Evolutionary conservation across 2,113 vertebrate species (phyloP).

Genomic region (Barbus barbus): DNA sequence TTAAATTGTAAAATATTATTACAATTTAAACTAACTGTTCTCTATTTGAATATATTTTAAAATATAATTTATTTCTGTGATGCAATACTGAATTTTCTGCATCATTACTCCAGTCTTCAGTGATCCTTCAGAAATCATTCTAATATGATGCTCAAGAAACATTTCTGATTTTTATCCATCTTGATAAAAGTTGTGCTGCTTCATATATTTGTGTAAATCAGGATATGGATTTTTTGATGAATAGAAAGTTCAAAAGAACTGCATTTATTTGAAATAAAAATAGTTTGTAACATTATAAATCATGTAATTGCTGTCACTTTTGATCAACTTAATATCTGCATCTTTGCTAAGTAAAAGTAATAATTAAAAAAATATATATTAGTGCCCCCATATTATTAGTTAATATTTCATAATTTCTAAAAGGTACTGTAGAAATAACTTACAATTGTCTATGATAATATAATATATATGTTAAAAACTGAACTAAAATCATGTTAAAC

Average conservation of each 20-base stretch:
- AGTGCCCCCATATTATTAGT: neutral
- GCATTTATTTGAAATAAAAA: neutral
- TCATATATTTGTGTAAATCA: neutral
- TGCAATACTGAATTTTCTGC: too few species aligned
- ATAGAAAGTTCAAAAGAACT: neutral
- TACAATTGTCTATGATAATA: neutral
- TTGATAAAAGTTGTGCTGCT: neutral
- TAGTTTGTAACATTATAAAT: neutral
- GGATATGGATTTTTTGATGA: neutral
- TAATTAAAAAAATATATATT: neutral
- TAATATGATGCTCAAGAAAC: neutral
- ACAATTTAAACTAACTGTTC: too few species aligned
- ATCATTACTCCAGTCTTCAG: neutral
- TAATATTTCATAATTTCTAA: neutral
- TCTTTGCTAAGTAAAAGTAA: neutral
- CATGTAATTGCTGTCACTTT: neutral
- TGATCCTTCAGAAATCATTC: neutral
- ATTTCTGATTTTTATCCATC: neutral
- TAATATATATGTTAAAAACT: conserved; percentile 11
- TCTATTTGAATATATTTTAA: too few species aligned
- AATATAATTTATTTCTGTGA: too few species aligned
- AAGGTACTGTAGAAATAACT: neutral
- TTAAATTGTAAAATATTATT: too few species aligned
- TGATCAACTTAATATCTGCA: neutral
- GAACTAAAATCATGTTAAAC: neutral